phyloP scores from a whole-genome alignment of 2,888 invertebrate genomes.

The Imbricaverruca yamaguchii region DNA sequence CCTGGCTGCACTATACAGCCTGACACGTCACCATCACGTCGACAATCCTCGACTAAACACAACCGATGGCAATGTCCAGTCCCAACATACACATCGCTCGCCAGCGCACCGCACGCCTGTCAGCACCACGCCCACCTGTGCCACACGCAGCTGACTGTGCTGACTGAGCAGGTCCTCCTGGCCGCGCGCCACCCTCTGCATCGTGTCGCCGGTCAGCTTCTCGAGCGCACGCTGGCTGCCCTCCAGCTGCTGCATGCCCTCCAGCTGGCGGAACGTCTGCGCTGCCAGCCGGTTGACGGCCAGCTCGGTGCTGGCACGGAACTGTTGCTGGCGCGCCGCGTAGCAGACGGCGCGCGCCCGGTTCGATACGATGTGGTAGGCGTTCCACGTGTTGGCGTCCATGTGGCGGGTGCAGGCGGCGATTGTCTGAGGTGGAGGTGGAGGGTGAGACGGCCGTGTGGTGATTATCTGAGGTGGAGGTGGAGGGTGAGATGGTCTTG shows the following conservation, averaged over 20 bases:
- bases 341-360: constrained; percentile 61
- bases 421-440: constrained; percentile 42
- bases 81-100: too few relatives aligned
- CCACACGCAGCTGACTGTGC: constrained; percentile 44
- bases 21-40: too few relatives aligned
- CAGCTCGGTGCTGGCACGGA: constrained; percentile 55
- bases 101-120: too few relatives aligned
- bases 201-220: constrained; percentile 43
- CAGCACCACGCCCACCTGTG: constrained; percentile 24
- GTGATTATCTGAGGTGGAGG: too few relatives aligned
- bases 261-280: constrained; percentile 4
- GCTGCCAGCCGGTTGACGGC: constrained; percentile 52
- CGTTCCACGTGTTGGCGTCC: constrained; percentile 60
- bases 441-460: background rate
- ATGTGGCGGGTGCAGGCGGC: constrained; percentile 56
- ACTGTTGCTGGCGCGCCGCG: constrained; percentile 55
- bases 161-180: constrained; percentile 47
- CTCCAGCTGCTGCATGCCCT: constrained; percentile 35
- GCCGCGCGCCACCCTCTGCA: constrained; percentile 44
- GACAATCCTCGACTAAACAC: too few relatives aligned
- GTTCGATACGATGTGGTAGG: constrained; percentile 60
- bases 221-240: constrained; percentile 47
- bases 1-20: too few relatives aligned
- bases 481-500: too few relatives aligned
- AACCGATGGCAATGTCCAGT: too few relatives aligned